Percentiles rank a stretch among this genome's conserved stretches.
Evolutionary conservation across 2,888 invertebrate genomes (phyloP).

Genomic region (Eilema depressum): DNA sequence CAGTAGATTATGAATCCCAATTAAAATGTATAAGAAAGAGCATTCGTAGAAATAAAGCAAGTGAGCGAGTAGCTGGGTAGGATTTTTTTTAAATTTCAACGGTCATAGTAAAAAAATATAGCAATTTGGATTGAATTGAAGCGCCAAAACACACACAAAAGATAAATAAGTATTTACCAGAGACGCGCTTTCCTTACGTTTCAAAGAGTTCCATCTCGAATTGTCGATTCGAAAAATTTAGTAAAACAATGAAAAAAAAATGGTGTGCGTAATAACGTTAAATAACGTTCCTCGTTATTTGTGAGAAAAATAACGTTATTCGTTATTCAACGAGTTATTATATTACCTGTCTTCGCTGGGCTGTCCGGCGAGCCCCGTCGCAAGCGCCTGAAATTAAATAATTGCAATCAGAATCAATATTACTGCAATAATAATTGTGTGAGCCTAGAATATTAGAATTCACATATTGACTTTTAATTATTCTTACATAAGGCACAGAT

Average conservation of each 20-base stretch:
- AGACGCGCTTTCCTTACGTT: neutral
- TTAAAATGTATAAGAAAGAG: too few relatives aligned
- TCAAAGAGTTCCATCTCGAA: neutral
- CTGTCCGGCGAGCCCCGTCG: constrained; percentile 61
- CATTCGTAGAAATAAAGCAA: neutral
- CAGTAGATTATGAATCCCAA: too few relatives aligned
- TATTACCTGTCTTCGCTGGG: constrained; percentile 66
- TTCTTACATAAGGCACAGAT: neutral
- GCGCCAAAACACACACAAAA: neutral
- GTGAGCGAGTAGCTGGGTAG: neutral
- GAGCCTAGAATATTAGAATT: neutral
- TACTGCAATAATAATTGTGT: neutral
- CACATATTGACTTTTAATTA: neutral
- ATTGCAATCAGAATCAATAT: neutral
- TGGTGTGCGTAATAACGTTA: neutral
- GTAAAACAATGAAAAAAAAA: neutral
- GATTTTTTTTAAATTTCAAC: neutral
- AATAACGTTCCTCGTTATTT: neutral
- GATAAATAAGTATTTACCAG: constrained; percentile 2
- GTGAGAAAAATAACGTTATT: too few relatives aligned
- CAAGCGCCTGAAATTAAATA: constrained; percentile 60
- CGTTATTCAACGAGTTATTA: neutral
- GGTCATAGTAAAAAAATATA: neutral
- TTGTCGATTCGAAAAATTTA: neutral
- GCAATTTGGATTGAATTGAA: neutral